phyloP scores from a whole-genome alignment of 1,140 invertebrate species.

The Drosophila biarmipes region DNA sequence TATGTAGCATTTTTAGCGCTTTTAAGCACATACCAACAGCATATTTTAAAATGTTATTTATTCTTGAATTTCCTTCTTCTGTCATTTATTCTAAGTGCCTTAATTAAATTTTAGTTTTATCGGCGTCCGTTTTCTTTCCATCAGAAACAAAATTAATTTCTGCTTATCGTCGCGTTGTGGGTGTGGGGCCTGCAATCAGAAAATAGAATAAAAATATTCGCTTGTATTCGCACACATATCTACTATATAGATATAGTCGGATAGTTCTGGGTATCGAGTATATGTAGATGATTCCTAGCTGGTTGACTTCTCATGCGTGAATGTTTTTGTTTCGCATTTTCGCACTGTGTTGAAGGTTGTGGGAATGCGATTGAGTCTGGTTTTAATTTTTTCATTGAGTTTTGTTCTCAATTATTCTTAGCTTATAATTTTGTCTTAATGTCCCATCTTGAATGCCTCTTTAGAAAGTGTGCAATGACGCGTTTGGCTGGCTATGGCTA shows the following conservation, averaged over 20 bases:
- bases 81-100: constrained; percentile 32
- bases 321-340: constrained; percentile 35
- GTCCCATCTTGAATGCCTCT: constrained; percentile 20
- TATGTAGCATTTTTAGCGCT: constrained; percentile 13
- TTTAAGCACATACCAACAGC: constrained; percentile 8
- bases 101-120: constrained; percentile 72
- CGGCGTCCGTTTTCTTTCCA: constrained; percentile 28
- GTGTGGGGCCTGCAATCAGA: constrained; percentile 31
- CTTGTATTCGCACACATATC: constrained; percentile 4
- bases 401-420: constrained; percentile 28
- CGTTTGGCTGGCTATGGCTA: constrained; percentile 44
- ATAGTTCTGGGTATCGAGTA: constrained; percentile 17
- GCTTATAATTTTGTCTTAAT: constrained; percentile 13
- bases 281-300: constrained; percentile 21
- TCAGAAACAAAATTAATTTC: constrained; percentile 27
- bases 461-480: constrained; percentile 60
- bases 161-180: constrained; percentile 45
- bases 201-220: constrained; percentile 36
- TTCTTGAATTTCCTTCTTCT: constrained; percentile 5
- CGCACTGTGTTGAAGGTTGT: constrained; percentile 30
- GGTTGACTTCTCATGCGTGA: constrained; percentile 66
- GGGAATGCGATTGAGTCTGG: constrained; percentile 37
- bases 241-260: constrained; percentile 21
- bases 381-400: constrained; percentile 49
- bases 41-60: constrained; percentile 30